Percentiles rank a stretch among this genome's conserved stretches.
These are phyloP conservation scores for Orycteropus afer DNA, from an alignment of 2,113 vertebrate genomes.

Conservation along the genomic window DNA sequence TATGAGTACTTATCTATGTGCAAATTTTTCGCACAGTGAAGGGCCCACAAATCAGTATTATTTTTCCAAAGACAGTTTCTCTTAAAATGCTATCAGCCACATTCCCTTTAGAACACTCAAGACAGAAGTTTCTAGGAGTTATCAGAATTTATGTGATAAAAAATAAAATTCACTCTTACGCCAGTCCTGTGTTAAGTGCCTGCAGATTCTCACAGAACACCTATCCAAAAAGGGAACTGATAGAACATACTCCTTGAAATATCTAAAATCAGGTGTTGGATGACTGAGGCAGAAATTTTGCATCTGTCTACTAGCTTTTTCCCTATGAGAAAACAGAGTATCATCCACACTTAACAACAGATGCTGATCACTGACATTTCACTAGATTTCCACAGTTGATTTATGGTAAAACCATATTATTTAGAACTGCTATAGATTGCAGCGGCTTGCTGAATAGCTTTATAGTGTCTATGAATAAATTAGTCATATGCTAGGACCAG, in stretches of 20 bases:
- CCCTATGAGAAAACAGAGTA: not conserved
- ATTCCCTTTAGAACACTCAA: not conserved
- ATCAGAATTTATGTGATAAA: not conserved
- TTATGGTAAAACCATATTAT: not conserved
- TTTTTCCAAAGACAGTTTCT: conserved; percentile 17
- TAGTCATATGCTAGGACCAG: not conserved
- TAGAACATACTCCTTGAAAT: not conserved
- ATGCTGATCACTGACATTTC: not conserved
- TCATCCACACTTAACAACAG: not conserved
- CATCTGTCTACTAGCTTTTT: not conserved
- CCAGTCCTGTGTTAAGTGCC: not conserved
- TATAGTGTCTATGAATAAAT: not conserved
- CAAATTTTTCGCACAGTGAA: not conserved
- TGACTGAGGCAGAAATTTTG: not conserved
- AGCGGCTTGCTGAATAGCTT: not conserved
- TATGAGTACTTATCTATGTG: not conserved
- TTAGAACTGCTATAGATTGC: not conserved
- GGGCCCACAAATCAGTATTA: not conserved
- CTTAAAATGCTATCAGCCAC: not conserved
- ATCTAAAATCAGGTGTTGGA: not conserved
- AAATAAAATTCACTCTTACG: not conserved
- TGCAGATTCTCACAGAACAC: not conserved
- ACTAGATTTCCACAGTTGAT: not conserved
- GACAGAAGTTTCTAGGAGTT: not conserved
- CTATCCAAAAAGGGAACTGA: not conserved